Conservation (phyloP, 2,888 invertebrate genomes). For the Zygothrica quintamaculata region DNA sequence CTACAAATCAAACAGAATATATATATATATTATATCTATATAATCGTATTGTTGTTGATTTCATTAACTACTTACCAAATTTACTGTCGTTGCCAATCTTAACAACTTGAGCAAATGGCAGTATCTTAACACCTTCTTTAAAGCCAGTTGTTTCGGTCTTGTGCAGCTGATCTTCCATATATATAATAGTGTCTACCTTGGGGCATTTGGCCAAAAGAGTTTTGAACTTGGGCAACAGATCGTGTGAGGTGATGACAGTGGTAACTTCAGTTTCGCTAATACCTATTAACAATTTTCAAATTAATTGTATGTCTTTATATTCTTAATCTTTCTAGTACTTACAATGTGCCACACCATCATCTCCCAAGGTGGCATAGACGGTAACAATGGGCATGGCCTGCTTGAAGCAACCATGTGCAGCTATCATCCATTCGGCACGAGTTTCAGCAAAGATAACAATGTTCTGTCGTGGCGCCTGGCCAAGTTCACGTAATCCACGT, state of each 20-base stretch:
- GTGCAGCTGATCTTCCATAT: slow-evolving; percentile 94
- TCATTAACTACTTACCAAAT: slow-evolving; percentile 85
- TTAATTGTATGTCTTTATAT: not conserved
- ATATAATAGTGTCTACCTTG: slow-evolving; percentile 91
- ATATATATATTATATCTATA: not conserved
- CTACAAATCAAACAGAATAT: slow-evolving; percentile 79
- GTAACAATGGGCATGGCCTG: slow-evolving; percentile 98
- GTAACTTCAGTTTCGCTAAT: slow-evolving; percentile 98
- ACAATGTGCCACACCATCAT: slow-evolving; percentile 98
- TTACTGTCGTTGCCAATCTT: slow-evolving; percentile 86
- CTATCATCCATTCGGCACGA: slow-evolving; percentile 98
- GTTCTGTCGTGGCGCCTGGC: slow-evolving; percentile 89
- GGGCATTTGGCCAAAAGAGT: slow-evolving; percentile 90
- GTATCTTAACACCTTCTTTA: slow-evolving; percentile 89
- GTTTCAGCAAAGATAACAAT: slow-evolving; percentile 99
- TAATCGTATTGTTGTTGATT: no score
- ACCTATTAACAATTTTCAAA: slow-evolving; percentile 53
- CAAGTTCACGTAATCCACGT: slow-evolving; percentile 92
- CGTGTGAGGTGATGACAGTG: slow-evolving; percentile 96
- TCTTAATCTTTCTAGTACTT: slow-evolving; percentile 46
- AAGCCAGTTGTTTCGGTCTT: slow-evolving; percentile 89
- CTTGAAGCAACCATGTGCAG: slow-evolving; percentile 98
- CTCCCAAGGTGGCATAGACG: slow-evolving; percentile 97
- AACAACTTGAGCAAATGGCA: slow-evolving; percentile 90
- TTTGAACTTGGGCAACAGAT: slow-evolving; percentile 95